Conservation (phyloP, 2,113 vertebrate genomes). For the Tenebrosternarchus preto region DNA sequence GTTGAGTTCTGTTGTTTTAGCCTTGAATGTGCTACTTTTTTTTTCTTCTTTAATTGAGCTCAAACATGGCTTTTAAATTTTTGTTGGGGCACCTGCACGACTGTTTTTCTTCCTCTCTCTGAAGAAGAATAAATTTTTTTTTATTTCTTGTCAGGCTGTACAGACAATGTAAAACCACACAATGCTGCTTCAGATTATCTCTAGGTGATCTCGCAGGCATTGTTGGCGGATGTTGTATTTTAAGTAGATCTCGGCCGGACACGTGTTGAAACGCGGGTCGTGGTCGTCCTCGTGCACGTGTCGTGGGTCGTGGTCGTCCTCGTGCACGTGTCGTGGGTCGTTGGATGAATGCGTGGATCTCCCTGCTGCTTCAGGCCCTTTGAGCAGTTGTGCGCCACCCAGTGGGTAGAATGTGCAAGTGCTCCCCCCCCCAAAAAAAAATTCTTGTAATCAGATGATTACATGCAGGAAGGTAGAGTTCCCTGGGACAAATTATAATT, state of each 20-base stretch:
- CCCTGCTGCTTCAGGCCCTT: conserved; percentile 7
- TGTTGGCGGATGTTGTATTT: no score
- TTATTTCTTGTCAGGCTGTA: background rate
- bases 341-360: conserved; percentile 1
- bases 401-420: conserved; percentile 26
- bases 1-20: background rate
- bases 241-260: no score
- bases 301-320: background rate
- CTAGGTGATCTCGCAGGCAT: background rate
- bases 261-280: no score
- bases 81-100: background rate
- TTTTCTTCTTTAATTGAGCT: background rate
- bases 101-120: background rate
- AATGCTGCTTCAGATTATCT: background rate
- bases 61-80: background rate
- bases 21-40: no score
- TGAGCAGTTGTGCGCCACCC: conserved; percentile 13
- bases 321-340: background rate
- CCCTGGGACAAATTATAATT: background rate
- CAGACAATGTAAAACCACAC: background rate
- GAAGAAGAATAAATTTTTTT: background rate
- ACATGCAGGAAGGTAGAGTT: background rate
- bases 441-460: background rate
- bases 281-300: background rate
- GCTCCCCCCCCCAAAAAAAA: background rate